Evolutionary conservation across 92 coral and sea anemone species (phyloP), one percentile per base, ranked within the genome.

Genomic region (Actinernus sp.): DNA sequence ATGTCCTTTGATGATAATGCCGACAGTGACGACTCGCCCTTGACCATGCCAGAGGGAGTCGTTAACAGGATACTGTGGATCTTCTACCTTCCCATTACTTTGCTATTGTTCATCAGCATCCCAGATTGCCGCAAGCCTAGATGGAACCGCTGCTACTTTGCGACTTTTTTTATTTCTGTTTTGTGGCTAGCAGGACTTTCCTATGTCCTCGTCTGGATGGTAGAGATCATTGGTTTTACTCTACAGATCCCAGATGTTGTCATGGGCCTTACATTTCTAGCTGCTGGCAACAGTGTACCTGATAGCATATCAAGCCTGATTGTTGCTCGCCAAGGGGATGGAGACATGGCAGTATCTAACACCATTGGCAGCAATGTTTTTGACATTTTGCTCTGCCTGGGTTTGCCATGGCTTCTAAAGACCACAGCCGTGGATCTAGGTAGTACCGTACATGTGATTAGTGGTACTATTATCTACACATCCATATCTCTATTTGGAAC

Each of bases 201-300:
- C 1, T 89, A 89, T 25, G 54, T 80, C 4, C 76, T 85, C 6
- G 92, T 89, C 3, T 89, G 96, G 96, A 89, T 89, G 96, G 96
- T 89, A 12, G 61, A 81, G 8, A 74, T 89, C 19, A 89, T 89
- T 41, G 96, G 96, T 25, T 89, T 67, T 59, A 89, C 96, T 8
- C 62, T 89, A 17, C 82, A 72, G 26, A 80, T 89, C 49, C 92
- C 92, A 10, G 96, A 89, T 40, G 92, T 85, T 22, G 62, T 89
- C 31, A 89, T 89, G 96, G 92, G 96, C 16, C 67, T 89, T 3
- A 85, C 96, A 3, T 85, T 89, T 52, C 76, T 89, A 27, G 92
- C 96, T n/a, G 92, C 92, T 1, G 92, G 88, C 12, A 89, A 75
- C 47, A 89, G 96, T 34, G 83, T 89, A 8, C 96, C 96, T 2